These are phyloP conservation scores for Oceanodroma leucorhoa DNA, from an alignment of 2,797 vertebrate genomes.

Conservation along the genomic window DNA sequence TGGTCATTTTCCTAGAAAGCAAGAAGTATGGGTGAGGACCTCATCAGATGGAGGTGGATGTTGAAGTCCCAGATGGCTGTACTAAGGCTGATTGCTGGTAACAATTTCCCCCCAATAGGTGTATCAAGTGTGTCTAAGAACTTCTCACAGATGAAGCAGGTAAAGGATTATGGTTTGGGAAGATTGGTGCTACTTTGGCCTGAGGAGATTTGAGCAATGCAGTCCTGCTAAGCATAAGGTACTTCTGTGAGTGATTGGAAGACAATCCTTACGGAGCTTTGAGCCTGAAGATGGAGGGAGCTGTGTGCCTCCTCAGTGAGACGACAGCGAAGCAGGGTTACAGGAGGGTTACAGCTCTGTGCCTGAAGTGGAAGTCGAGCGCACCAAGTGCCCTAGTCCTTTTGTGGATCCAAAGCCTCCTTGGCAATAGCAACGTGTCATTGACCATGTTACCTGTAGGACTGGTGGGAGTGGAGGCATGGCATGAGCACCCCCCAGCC, in stretches of 20 bases:
- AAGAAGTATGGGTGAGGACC: neutral
- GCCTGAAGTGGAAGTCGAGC: neutral
- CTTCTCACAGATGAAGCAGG: neutral
- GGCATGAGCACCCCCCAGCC: neutral
- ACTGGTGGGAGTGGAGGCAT: neutral
- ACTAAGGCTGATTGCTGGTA: neutral
- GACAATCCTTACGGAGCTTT: neutral
- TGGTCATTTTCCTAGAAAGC: neutral
- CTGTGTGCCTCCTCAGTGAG: accelerated
- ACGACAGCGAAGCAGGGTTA: neutral
- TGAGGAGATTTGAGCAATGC: neutral
- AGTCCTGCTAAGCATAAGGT: neutral
- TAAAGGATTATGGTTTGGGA: neutral
- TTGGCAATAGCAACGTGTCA: neutral
- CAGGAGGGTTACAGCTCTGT: neutral
- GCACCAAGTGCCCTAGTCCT: neutral
- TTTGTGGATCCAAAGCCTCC: neutral
- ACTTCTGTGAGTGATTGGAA: accelerated
- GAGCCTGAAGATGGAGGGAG: neutral
- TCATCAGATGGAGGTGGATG: neutral
- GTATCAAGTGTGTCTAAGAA: neutral
- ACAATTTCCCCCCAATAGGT: neutral
- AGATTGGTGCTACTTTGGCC: neutral
- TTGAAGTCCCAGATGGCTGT: neutral
- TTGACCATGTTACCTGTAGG: neutral